Base-by-base conservation (phyloP, 53 echinoderm and acorn worm genomes). In the Stichopus horrens region DNA sequence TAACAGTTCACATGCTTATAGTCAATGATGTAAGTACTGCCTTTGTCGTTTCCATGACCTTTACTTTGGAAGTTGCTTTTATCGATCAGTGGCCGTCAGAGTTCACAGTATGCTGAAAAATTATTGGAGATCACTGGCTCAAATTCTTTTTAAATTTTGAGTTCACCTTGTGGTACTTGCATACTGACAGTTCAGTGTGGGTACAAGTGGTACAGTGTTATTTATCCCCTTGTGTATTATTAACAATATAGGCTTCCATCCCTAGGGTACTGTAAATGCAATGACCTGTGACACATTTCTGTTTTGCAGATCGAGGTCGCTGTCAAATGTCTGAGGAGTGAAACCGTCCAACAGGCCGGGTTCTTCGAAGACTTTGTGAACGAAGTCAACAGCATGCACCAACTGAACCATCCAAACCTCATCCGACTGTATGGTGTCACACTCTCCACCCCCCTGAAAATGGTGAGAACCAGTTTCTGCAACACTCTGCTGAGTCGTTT, bases 331-430 rank as follows among this genome's bases (percentile, higher is more conserved):
- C 76, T 96, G 56, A 83, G 95, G 37, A 93, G 88, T 78, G 96
- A 96, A 54, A 95, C 93, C 52, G 91, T 96, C 19, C 86, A 93
- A 54, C 96, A 96, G 54, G 92, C 96, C 0, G 96, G 96, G 4
- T 94, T 95, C 90, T 96, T 96, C 91, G 96, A 96, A 73, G 96
- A 96, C 86, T 96, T 96, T 90, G 95, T 96, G 74, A 93, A 95
- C 51, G 96, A 96, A 76, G 93, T 96, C 7, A 96, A 96, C 84
- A 90, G 95, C 56, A 96, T 96, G 96, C 96, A 96, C 83, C 90
- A 93, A 18, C 74, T 96, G 54, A 95, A 96, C 75, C 95, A 96
- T 83, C 90, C 95, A 19, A 92, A 96, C 74, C 90, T 96, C 0
- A 91, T 96, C 74, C 74, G 96, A 76, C 90, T 96, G 76, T 96